Percentiles rank a stretch among this genome's conserved stretches.
Evolutionary conservation across 2,797 vertebrate species (phyloP).

Genomic region (Poliocrania exsul): DNA sequence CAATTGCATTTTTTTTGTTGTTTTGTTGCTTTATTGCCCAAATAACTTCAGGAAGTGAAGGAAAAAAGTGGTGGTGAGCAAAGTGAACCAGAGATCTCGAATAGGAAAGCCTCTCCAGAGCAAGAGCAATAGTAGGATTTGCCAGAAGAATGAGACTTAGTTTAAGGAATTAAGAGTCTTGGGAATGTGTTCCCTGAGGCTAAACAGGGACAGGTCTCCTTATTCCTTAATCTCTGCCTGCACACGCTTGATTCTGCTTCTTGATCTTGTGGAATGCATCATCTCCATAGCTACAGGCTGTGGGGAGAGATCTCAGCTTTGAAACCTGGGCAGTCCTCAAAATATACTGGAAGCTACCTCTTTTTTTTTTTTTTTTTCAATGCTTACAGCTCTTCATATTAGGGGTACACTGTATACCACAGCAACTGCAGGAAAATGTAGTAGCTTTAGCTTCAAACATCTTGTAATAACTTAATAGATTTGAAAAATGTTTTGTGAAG

Average conservation of each 20-base stretch:
- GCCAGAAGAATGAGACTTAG: background rate
- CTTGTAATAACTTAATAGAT: background rate
- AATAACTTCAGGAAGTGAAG: background rate
- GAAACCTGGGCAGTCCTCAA: background rate
- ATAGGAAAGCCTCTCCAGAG: background rate
- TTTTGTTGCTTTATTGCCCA: background rate
- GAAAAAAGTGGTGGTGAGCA: background rate
- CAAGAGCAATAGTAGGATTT: background rate
- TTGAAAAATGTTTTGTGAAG: background rate
- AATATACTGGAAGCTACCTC: background rate
- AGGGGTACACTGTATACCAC: background rate
- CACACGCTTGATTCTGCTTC: slow-evolving; percentile 40
- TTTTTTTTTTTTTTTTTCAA: background rate
- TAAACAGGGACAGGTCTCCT: background rate
- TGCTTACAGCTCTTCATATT: background rate
- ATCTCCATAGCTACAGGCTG: background rate
- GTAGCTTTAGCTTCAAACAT: background rate
- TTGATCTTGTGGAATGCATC: slow-evolving; percentile 44
- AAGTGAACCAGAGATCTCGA: background rate
- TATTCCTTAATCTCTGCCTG: slow-evolving; percentile 37
- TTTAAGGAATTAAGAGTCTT: background rate
- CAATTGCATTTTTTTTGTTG: background rate
- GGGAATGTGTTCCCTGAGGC: slow-evolving; percentile 29
- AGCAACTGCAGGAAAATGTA: background rate
- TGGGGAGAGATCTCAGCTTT: background rate